Evolutionary conservation across 2,797 vertebrate species (phyloP).

Genomic region (Vireo griseus): DNA sequence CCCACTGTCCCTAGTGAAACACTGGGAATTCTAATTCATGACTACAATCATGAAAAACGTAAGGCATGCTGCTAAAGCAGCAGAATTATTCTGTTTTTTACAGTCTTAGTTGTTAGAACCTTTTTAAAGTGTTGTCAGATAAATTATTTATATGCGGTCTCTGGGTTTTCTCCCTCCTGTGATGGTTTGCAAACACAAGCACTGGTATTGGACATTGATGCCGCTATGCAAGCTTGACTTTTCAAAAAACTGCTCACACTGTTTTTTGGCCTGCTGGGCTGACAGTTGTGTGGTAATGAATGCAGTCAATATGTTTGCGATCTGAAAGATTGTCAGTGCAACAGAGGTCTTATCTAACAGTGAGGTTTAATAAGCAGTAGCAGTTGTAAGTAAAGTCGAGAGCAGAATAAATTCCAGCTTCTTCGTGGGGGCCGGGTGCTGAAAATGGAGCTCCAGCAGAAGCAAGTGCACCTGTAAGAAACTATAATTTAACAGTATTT

Average conservation of each 20-base stretch:
- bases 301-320: not conserved
- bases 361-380: not conserved
- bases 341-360: conserved; percentile 1
- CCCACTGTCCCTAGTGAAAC: not conserved
- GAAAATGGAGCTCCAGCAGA: not conserved
- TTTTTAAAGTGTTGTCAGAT: not conserved
- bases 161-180: not conserved
- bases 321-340: not conserved
- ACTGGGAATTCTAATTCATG: not conserved
- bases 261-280: not conserved
- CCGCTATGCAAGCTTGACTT: conserved; percentile 20
- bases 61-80: not conserved
- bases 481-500: not conserved
- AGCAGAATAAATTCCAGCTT: not conserved
- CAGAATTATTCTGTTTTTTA: not conserved
- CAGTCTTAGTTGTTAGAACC: not conserved
- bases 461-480: not conserved
- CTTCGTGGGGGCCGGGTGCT: not conserved
- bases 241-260: not conserved
- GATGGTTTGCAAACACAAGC: not conserved
- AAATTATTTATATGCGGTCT: conserved; percentile 12
- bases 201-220: not conserved
- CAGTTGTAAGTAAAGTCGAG: not conserved
- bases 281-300: not conserved
- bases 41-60: not conserved